Evolutionary conservation across 2,797 vertebrate species (phyloP).

Genomic region (Vireo griseus): DNA sequence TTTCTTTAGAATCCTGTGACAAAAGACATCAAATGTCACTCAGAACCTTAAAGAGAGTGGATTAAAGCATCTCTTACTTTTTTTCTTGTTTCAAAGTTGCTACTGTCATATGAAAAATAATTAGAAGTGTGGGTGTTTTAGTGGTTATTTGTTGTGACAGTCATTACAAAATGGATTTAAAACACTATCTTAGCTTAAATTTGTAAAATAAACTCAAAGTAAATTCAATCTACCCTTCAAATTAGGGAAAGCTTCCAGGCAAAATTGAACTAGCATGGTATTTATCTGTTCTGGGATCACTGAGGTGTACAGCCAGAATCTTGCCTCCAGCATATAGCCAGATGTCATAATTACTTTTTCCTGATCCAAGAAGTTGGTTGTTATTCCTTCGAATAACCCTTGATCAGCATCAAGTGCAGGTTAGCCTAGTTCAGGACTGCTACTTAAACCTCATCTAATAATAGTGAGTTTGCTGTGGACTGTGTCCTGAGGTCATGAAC

Average conservation of each 20-base stretch:
- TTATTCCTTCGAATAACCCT: neutral
- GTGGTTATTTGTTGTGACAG: neutral
- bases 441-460: neutral
- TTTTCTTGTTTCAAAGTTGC: neutral
- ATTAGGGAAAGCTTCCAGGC: neutral
- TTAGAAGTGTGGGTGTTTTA: neutral
- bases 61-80: neutral
- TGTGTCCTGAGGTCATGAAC: neutral
- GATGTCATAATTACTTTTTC: neutral
- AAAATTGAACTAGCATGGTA: neutral
- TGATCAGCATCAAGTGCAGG: neutral
- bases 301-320: neutral
- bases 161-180: neutral
- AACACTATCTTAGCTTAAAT: neutral
- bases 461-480: neutral
- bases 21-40: neutral
- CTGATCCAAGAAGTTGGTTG: neutral
- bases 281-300: neutral
- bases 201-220: neutral
- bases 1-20: neutral
- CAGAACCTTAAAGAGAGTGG: neutral
- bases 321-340: neutral
- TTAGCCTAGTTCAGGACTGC: neutral
- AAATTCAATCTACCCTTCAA: neutral
- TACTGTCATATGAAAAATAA: neutral